Conservation (phyloP, 2,113 vertebrate species). For the Sinocyclocheilus grahami region DNA sequence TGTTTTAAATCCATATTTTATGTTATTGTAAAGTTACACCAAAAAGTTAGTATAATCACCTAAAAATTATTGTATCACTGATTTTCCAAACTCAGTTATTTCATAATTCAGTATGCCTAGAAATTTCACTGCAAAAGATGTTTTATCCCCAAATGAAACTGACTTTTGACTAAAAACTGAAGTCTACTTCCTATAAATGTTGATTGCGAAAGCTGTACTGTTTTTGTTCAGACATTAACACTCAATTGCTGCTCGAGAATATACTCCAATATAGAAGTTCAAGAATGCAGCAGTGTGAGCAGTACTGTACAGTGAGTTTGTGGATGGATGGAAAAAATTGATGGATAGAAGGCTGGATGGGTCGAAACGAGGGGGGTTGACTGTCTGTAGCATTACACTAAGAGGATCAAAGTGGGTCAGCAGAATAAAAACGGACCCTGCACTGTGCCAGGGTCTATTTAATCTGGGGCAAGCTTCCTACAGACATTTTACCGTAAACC, state of each 20-base stretch:
- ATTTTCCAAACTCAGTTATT: background rate
- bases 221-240: background rate
- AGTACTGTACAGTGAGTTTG: background rate
- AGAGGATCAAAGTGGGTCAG: slow-evolving; percentile 36
- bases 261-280: background rate
- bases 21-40: background rate
- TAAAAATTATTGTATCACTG: background rate
- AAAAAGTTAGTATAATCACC: background rate
- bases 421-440: slow-evolving; percentile 19
- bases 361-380: slow-evolving; percentile 15
- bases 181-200: background rate
- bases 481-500: background rate
- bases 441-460: slow-evolving; percentile 20
- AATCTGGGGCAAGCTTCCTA: slow-evolving; percentile 29
- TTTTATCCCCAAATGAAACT: background rate
- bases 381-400: slow-evolving; percentile 23
- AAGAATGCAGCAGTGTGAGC: background rate
- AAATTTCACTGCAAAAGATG: background rate
- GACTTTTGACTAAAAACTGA: background rate
- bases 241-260: background rate
- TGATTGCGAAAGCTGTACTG: background rate
- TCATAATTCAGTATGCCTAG: background rate
- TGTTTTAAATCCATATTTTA: background rate
- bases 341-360: slow-evolving; percentile 24
- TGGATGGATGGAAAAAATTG: slow-evolving; percentile 4